Evolutionary conservation across 2,888 invertebrate genomes (phyloP).

Genomic region (Buathra laborator): DNA sequence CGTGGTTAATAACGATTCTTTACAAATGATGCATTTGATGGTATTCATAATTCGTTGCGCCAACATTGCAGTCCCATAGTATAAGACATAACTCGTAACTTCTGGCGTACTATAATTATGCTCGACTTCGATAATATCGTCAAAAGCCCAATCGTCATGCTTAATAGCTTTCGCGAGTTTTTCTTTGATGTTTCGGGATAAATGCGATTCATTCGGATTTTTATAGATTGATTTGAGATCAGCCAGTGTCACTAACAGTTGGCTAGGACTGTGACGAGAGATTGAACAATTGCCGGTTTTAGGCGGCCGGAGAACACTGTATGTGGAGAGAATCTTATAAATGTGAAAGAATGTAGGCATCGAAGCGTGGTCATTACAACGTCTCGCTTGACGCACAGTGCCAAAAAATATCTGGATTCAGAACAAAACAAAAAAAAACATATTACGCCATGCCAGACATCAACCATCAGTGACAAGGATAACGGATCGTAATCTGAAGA

Average conservation of each 20-base stretch:
- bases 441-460: neutral
- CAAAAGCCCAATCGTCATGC: constrained; percentile 57
- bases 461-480: neutral
- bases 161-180: constrained; percentile 42
- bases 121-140: constrained; percentile 54
- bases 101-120: constrained; percentile 61
- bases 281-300: no score
- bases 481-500: no score
- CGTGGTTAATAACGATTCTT: constrained; percentile 48
- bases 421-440: constrained; percentile 17
- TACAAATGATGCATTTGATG: constrained; percentile 52
- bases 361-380: no score
- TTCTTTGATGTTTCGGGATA: constrained; percentile 47
- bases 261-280: no score
- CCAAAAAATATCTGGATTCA: no score
- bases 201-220: constrained; percentile 35
- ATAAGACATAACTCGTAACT: constrained; percentile 56
- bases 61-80: constrained; percentile 56
- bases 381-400: no score
- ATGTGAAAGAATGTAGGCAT: no score
- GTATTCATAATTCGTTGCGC: constrained; percentile 52
- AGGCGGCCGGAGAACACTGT: no score
- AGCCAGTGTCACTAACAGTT: constrained; percentile 53
- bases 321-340: no score
- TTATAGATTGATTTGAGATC: constrained; percentile 61